Evolutionary conservation across 2,888 invertebrate genomes (phyloP), one percentile per base, ranked within the genome.

Genomic region (Hemaris fuciformis): DNA sequence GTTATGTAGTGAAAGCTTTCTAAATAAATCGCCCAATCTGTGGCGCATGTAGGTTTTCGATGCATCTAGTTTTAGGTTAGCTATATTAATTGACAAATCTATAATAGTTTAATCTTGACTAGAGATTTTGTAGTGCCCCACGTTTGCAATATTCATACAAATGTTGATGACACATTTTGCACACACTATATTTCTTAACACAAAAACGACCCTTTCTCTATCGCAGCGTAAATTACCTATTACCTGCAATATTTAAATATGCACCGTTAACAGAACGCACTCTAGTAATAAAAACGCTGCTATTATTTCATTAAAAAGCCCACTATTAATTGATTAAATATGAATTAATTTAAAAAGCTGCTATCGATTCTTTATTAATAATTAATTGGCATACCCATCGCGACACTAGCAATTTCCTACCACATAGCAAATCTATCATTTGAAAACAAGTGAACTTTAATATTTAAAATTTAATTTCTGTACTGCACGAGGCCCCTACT

Each of bases 401-500:
- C 42, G 38, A 23, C 10, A 42, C 10, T 8, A 58, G 22, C 58
- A 42, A 23, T 58, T 58, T 58, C 18, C 58, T 27, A 13, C 27
- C 18, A 43, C 20, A 20, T 27, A 8, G 27, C 48, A 53, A 53
- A 53, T 27, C 15, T 31, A 53, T 31, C 18, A 18, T 53, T 53
- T 53, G 53, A 18, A 53, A 31, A 53, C 31, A 53, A 18, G 6
- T 15, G 27, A 5, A 27, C 31, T 58, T 41, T 48, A 53, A 38
- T 60, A 62, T 60, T 70, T 67, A 61, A 70, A 69, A 71, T 72
- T 70, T 65, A 66, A 69, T 76, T 68, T 68, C 69, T 61, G 63
- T 64, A 67, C 61, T 64, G 64, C 66, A 68, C 64, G 56, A 68
- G 59, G 60, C 61, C 65, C 66, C 61, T 65, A 69, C 75, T 80